phyloP scores from a whole-genome alignment of 2,797 vertebrate genomes.

The Betta splendens region DNA sequence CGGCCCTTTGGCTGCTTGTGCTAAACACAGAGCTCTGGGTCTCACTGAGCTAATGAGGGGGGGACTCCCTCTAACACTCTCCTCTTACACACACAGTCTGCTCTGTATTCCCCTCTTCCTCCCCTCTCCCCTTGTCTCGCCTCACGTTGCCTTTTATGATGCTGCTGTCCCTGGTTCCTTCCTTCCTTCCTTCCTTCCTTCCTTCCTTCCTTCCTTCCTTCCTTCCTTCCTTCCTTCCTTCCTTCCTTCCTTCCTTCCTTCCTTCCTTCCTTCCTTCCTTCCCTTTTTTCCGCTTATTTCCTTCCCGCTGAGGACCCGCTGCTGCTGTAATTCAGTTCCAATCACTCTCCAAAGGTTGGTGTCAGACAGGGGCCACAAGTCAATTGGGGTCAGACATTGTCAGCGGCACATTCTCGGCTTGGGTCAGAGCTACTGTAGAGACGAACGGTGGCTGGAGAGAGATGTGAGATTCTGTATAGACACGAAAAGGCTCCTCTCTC shows the following conservation, averaged over 20 bases:
- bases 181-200: background rate
- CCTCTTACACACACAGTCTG: slow-evolving; percentile 21
- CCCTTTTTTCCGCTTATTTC: background rate
- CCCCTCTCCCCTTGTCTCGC: slow-evolving; percentile 32
- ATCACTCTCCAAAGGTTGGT: slow-evolving; percentile 56
- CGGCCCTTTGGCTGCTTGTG: slow-evolving; percentile 62
- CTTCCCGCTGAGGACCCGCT: slow-evolving; percentile 22
- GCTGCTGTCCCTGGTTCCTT: slow-evolving; percentile 11
- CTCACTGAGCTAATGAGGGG: slow-evolving; percentile 70
- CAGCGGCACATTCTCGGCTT: slow-evolving; percentile 40
- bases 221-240: background rate
- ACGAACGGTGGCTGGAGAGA: slow-evolving; percentile 11
- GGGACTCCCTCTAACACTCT: slow-evolving; percentile 63
- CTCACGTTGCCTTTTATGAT: slow-evolving; percentile 37
- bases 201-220: background rate
- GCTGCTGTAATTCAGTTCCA: slow-evolving; percentile 67
- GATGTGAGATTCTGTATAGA: background rate
- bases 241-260: slow-evolving; percentile 8
- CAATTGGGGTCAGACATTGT: slow-evolving; percentile 69
- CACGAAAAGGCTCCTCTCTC: background rate
- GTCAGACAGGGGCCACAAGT: slow-evolving; percentile 66
- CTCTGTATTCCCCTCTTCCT: slow-evolving; percentile 38
- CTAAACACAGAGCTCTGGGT: slow-evolving; percentile 70
- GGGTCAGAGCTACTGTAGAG: slow-evolving; percentile 41
- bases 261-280: background rate